Conservation (phyloP, 2,888 invertebrate genomes). For the Hyalella azteca region DNA sequence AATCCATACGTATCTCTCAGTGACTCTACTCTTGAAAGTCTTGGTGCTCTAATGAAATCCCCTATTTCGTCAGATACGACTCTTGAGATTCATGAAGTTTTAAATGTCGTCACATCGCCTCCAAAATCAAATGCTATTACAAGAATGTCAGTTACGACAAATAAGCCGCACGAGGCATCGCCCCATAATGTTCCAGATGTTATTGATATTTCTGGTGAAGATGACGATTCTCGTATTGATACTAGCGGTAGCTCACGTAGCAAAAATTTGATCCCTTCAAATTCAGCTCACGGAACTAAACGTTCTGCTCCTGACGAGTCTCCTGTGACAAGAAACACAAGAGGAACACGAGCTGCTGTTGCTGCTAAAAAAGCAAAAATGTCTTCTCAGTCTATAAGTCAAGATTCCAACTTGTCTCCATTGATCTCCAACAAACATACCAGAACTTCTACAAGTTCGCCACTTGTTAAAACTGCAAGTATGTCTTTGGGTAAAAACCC, state of each 20-base stretch:
- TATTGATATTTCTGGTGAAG: background rate
- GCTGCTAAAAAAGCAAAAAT: background rate
- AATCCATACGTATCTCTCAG: constrained; percentile 2
- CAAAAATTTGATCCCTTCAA: background rate
- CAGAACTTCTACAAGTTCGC: background rate
- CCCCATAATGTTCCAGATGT: background rate
- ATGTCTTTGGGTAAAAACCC: background rate
- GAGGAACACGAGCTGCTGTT: background rate
- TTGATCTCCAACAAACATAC: background rate
- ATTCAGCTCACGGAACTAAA: background rate
- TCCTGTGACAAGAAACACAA: background rate
- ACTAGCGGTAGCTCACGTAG: background rate
- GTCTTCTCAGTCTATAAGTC: background rate
- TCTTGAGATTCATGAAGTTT: constrained; percentile 10
- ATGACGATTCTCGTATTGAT: background rate
- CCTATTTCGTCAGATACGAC: background rate
- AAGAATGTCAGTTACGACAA: too few species aligned
- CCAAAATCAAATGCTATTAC: background rate
- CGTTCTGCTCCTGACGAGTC: background rate
- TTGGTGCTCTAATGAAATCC: background rate
- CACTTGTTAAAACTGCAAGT: background rate
- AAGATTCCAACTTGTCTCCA: background rate
- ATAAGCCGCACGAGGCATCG: too few species aligned
- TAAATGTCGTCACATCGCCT: constrained; percentile 25
- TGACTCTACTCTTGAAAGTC: constrained; percentile 4